phyloP scores from a whole-genome alignment of 1,140 invertebrate species.

The Diprion similis region DNA sequence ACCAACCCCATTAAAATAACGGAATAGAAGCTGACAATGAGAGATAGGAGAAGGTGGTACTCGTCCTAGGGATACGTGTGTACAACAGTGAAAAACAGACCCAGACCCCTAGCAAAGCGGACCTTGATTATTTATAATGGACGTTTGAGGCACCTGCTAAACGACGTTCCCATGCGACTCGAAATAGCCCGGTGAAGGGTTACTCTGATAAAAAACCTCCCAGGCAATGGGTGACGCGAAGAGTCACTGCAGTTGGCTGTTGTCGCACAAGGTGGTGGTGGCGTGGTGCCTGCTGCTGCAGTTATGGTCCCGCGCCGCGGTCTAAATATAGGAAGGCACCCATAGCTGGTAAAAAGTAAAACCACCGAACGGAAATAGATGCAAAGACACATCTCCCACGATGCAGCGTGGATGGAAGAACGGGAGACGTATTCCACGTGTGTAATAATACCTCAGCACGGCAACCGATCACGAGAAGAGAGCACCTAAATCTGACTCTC shows the following conservation, averaged over 20 bases:
- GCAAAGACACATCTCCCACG: not conserved
- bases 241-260: not conserved
- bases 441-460: too few species aligned
- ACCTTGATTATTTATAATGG: slow-evolving; percentile 8
- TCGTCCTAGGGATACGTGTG: too few species aligned
- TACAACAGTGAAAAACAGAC: not conserved
- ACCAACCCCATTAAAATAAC: too few species aligned
- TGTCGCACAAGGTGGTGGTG: not conserved
- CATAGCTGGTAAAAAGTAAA: slow-evolving; percentile 3
- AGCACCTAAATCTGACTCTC: too few species aligned
- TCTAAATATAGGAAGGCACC: slow-evolving; percentile 5
- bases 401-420: too few species aligned
- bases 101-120: not conserved
- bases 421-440: too few species aligned
- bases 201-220: not conserved
- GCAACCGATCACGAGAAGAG: too few species aligned
- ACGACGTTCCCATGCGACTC: not conserved
- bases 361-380: slow-evolving; percentile 7
- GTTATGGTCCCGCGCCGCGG: not conserved
- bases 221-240: not conserved
- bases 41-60: too few species aligned
- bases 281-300: not conserved
- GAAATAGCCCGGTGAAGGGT: slow-evolving; percentile 1
- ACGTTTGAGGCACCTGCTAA: slow-evolving; percentile 4
- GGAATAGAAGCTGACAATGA: too few species aligned